phyloP scores from a whole-genome alignment of 2,113 vertebrate species.

The Petaurus breviceps region DNA sequence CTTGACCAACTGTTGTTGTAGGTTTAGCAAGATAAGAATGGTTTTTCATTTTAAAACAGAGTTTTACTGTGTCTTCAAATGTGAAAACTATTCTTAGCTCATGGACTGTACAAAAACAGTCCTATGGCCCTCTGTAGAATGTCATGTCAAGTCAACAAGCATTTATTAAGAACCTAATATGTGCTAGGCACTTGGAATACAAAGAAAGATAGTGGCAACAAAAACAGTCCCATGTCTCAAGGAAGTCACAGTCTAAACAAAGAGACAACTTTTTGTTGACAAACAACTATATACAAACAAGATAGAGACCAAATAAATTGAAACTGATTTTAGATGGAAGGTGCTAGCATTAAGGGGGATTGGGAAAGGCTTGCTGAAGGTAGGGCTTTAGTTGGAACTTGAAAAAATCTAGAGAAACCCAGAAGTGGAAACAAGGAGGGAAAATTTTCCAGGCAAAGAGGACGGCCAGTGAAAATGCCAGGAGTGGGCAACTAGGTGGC shows the following conservation, averaged over 20 bases:
- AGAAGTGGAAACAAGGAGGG: background rate
- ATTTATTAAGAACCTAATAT: background rate
- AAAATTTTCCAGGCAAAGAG: background rate
- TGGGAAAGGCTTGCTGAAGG: background rate
- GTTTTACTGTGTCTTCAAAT: background rate
- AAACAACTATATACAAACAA: background rate
- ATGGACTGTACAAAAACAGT: background rate
- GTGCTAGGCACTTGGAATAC: background rate
- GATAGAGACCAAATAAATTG: background rate
- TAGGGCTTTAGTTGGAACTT: background rate
- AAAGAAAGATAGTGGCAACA: background rate
- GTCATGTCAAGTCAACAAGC: background rate
- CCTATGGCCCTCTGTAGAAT: background rate
- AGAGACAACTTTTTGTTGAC: background rate
- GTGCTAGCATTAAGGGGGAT: background rate
- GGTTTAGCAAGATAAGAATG: background rate
- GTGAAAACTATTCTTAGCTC: background rate
- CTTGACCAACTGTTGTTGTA: background rate
- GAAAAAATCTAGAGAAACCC: background rate
- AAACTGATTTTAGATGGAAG: background rate
- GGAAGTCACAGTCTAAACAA: background rate
- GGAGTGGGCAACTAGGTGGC: background rate
- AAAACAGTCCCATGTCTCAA: background rate
- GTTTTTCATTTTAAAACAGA: background rate
- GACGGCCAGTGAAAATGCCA: background rate